Evolutionary conservation across 2,888 invertebrate genomes (phyloP).

Genomic region (Limenitis camilla): DNA sequence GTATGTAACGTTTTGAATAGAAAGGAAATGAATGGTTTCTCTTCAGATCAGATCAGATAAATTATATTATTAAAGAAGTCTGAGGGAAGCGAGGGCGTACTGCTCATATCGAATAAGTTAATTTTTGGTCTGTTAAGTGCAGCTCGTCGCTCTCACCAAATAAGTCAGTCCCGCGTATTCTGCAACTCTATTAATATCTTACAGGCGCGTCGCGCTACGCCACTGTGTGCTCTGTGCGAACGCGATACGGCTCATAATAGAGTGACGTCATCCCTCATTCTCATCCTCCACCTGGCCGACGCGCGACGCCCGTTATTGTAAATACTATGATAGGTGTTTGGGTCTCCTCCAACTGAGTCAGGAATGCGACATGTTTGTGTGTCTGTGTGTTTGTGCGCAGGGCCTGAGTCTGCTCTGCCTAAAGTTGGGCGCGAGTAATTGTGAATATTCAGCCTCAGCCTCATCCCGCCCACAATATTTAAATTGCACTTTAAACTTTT

Average conservation of each 20-base stretch:
- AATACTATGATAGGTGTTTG: conserved; percentile 36
- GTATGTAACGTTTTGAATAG: too few relatives aligned
- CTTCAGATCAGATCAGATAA: too few relatives aligned
- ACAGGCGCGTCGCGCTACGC: conserved; percentile 13
- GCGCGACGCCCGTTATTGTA: conserved; percentile 46
- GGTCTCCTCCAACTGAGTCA: conserved; percentile 33
- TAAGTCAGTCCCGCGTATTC: conserved; percentile 58
- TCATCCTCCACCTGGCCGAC: conserved; percentile 47
- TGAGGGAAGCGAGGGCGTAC: too few relatives aligned
- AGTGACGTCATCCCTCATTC: conserved; percentile 16
- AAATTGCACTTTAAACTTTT: conserved; percentile 62
- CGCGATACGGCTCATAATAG: conserved; percentile 26
- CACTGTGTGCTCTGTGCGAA: conserved; percentile 27
- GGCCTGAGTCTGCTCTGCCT: neutral
- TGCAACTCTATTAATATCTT: conserved; percentile 58
- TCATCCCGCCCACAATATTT: conserved; percentile 42
- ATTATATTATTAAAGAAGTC: too few relatives aligned
- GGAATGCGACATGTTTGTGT: conserved; percentile 11
- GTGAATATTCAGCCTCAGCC: conserved; percentile 32
- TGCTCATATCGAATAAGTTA: too few relatives aligned
- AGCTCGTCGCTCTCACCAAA: conserved; percentile 50
- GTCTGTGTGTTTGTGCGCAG: conserved; percentile 25
- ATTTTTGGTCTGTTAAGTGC: too few relatives aligned
- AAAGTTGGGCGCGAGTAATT: conserved; percentile 29
- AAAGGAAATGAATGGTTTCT: too few relatives aligned